Evolutionary conservation across 2,888 invertebrate genomes (phyloP), one percentile per base, ranked within the genome.

Genomic region (Drosophila quinaria): DNA sequence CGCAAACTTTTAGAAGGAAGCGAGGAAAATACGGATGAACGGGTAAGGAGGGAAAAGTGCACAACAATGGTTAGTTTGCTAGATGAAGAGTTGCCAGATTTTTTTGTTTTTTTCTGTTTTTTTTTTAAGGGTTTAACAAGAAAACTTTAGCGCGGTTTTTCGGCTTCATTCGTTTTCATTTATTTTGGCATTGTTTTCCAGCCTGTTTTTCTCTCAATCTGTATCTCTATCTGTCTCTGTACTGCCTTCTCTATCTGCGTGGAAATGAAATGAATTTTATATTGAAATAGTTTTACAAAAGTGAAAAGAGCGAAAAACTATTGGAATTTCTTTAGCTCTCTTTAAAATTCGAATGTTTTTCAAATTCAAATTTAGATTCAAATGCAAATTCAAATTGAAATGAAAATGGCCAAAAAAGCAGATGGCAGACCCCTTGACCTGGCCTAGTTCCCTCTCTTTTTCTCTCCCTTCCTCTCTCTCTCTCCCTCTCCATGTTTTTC

Each of bases 241-340:
- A 25, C 15, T 58, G 25, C 13, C 39, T 13, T 33, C 44, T 49
- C 41, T 37, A 49, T 60, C 39, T 41, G 31, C 58, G 22, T 25
- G 59, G 52, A 87, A 85, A 77, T 71, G 86, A 80, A 84, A 87
- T 84, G 84, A 84, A 84, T 84, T 84, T 84, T 87, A 84, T 87
- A 84, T 84, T 84, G 88, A 87, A 84, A 84, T 84, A 87, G 84
- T 84, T 84, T 74, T 70, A 64, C 67, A 33, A 41, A 41, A 33
- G 19, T 19, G 49, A 25, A 25, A 25, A 6, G 6, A 13, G 17
- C 31, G 39, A 54, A 39, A 64, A 64, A 60, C 72, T 70, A 79
- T 80, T 73, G 70, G 78, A 68, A 74, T 80, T 71, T 73, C 68
- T 80, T 72, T 59, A 46, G 70, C 61, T 50, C 50, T 63, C 73